Percentiles rank a stretch among this genome's conserved stretches.
phyloP scores from a whole-genome alignment of 2,888 invertebrate species.

The Heliconius hortense region DNA sequence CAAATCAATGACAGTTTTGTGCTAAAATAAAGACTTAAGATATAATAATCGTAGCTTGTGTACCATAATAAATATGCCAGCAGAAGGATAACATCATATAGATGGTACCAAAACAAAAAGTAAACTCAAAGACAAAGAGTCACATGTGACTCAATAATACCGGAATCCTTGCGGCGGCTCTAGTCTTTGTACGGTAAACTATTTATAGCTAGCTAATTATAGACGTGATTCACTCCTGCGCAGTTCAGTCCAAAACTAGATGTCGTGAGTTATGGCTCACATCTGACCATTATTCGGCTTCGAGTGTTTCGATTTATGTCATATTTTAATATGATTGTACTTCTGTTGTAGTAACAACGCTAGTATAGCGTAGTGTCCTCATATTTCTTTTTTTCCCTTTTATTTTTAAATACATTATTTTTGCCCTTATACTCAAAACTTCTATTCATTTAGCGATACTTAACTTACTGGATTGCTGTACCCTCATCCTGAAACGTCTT shows the following conservation, averaged over 20 bases:
- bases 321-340: constrained; percentile 12
- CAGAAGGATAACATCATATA: constrained; percentile 8
- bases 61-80: no score
- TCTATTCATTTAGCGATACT: no score
- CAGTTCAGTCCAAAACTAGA: constrained; percentile 51
- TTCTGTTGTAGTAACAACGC: neutral
- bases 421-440: no score
- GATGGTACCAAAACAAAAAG: constrained; percentile 35
- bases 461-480: no score
- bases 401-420: no score
- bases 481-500: no score
- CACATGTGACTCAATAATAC: constrained; percentile 58
- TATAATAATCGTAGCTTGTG: no score
- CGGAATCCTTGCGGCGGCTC: constrained; percentile 52
- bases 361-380: no score
- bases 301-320: constrained; percentile 9
- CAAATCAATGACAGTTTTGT: neutral
- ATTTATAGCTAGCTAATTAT: constrained; percentile 68
- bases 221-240: constrained; percentile 70
- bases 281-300: constrained; percentile 38
- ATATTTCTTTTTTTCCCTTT: no score
- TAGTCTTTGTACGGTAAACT: constrained; percentile 68
- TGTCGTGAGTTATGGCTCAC: constrained; percentile 55
- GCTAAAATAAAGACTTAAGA: neutral
- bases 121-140: constrained; percentile 56